A percentile compares a stretch with the other conserved stretches of the same genome.
phyloP scores from a whole-genome alignment of 2,888 invertebrate genomes.

The Microctonus aethiopoides region DNA sequence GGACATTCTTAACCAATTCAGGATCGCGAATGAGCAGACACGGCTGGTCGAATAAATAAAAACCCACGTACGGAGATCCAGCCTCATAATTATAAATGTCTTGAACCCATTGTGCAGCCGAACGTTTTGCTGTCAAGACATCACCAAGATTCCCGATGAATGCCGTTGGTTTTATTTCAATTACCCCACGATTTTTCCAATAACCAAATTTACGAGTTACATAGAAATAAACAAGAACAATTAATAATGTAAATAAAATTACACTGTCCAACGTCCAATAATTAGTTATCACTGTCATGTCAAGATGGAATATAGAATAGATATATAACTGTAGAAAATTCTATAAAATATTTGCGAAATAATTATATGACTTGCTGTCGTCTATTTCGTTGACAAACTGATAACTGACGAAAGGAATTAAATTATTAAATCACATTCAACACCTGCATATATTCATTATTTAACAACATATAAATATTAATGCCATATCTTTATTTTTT shows the following conservation, averaged over 20 bases:
- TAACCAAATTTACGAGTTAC: constrained; percentile 56
- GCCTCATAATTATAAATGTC: constrained; percentile 60
- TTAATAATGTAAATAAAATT: constrained; percentile 36
- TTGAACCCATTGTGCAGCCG: constrained; percentile 59
- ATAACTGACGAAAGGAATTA: too few relatives aligned
- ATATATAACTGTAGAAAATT: too few relatives aligned
- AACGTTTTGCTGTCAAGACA: constrained; percentile 53
- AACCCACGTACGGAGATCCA: constrained; percentile 62
- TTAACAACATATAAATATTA: too few relatives aligned
- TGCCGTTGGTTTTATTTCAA: constrained; percentile 60
- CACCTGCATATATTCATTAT: too few relatives aligned
- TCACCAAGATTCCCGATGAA: constrained; percentile 67
- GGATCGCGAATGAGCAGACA: constrained; percentile 66
- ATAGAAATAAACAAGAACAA: constrained; percentile 48
- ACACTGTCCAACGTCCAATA: constrained; percentile 51
- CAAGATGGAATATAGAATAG: background rate
- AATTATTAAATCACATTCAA: too few relatives aligned
- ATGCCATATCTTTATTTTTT: too few relatives aligned
- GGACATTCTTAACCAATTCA: constrained; percentile 66
- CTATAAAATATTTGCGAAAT: too few relatives aligned
- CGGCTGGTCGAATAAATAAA: constrained; percentile 65
- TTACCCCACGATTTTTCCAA: constrained; percentile 64
- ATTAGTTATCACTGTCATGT: constrained; percentile 50
- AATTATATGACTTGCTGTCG: too few relatives aligned
- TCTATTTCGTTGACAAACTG: too few relatives aligned